phyloP scores from a whole-genome alignment of 2,797 vertebrate species.

The Acipenser transmontanus region DNA sequence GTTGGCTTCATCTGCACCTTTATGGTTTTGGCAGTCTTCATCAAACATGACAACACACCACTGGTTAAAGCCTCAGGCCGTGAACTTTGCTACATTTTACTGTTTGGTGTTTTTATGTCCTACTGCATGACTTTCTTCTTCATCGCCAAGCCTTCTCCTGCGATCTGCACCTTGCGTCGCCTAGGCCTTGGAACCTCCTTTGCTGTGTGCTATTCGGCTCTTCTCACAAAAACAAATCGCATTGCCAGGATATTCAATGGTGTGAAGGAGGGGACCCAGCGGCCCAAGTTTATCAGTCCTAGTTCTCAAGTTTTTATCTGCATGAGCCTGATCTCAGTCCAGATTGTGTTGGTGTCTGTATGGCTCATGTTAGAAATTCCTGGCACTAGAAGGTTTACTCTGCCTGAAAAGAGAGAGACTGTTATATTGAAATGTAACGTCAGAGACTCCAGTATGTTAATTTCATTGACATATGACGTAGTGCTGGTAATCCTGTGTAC shows the following conservation, averaged over 20 bases:
- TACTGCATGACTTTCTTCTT: conserved; percentile 98
- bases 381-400: conserved; percentile 82
- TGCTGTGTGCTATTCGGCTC: conserved; percentile 91
- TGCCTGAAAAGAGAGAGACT: conserved; percentile 87
- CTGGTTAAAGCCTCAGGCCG: conserved; percentile 94
- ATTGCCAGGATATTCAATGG: conserved; percentile 93
- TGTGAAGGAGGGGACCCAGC: conserved; percentile 84
- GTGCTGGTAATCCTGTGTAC: conserved; percentile 95
- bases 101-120: conserved; percentile 89
- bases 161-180: conserved; percentile 85
- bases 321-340: conserved; percentile 88
- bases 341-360: conserved; percentile 84
- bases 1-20: conserved; percentile 88
- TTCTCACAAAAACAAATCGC: conserved; percentile 97
- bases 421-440: conserved; percentile 97
- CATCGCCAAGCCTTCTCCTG: conserved; percentile 91
- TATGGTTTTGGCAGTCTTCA: conserved; percentile 82
- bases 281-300: conserved; percentile 95
- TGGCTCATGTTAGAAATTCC: conserved; percentile 93
- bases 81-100: conserved; percentile 91
- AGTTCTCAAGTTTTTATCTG: conserved; percentile 97
- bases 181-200: conserved; percentile 91
- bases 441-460: conserved; percentile 92
- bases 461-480: conserved; percentile 90
- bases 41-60: conserved; percentile 89